Conservation (phyloP, 2,888 invertebrate genomes). For the Drosophila histrio region DNA sequence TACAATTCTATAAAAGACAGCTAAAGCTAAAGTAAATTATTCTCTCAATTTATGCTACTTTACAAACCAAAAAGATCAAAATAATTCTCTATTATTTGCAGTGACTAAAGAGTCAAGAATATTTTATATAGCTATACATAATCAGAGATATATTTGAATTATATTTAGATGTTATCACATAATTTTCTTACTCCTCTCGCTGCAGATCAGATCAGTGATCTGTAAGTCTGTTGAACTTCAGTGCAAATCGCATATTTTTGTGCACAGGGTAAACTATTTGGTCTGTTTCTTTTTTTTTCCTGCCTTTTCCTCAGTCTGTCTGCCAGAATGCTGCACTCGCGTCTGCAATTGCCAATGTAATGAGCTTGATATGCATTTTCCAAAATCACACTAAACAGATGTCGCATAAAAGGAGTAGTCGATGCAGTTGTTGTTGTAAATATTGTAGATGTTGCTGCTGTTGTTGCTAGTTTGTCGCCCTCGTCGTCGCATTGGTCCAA, state of each 20-base stretch:
- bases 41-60: too few species aligned
- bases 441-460: constrained; percentile 15
- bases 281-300: constrained; percentile 15
- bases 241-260: constrained; percentile 39
- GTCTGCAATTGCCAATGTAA: constrained; percentile 74
- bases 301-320: constrained; percentile 25
- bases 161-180: background rate
- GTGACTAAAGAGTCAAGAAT: background rate
- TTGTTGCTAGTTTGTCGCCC: constrained; percentile 51
- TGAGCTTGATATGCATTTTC: constrained; percentile 76
- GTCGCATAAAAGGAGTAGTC: constrained; percentile 52
- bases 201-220: constrained; percentile 59
- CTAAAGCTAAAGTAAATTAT: too few species aligned
- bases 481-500: constrained; percentile 58
- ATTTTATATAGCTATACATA: background rate
- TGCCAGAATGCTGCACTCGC: constrained; percentile 30
- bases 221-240: constrained; percentile 74
- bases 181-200: background rate
- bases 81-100: too few species aligned
- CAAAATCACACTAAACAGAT: constrained; percentile 67
- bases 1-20: too few species aligned
- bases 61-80: too few species aligned
- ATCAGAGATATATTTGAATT: background rate
- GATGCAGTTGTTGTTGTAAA: constrained; percentile 18
- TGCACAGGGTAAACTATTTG: constrained; percentile 61